Evolutionary conservation across 1,140 invertebrate genomes (phyloP), one percentile per base, ranked within the genome.

Genomic region (Tetragonula clypearis): DNA sequence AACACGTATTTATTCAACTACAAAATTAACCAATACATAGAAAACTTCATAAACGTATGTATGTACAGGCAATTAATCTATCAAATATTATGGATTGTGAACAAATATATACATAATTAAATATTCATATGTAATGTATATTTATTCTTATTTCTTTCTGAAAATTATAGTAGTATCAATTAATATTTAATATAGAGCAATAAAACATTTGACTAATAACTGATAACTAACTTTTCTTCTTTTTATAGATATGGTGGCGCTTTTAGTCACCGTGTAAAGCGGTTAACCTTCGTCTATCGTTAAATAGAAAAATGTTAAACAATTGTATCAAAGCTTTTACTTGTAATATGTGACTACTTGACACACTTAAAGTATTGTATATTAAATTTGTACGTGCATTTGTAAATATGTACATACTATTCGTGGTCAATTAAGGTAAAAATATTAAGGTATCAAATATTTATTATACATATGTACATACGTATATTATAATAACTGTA

Each of bases 401-500:
- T 79, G 56, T 79, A 79, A 84, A 84, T 84, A 84, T 84, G 82
- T 84, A 84, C 9, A 84, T 72, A 69, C 3, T 21, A 55, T 72
- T 56, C 21, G 17, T n/a, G 49, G n/a, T 84, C 26, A 79, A 79
- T 71, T 71, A 79, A 79, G 35, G 55, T 60, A 30, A 71, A 11
- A 79, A 56, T 79, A 78, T 55, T 62, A 35, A 35, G 35, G 35
- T 35, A 12, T 35, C 15, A 53, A 56, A 23, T 49, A 26, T 21
- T 0, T 17, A 71, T 83, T 66, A 30, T 17, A 6, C 15, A 66
- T 17, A 15, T n/a, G 15, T 30, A 66, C 26, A 17, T n/a, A 66
- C 21, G 21, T 62, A 62, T 1, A 2, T 62, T 62, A 56, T 21
- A 30, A 53, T 53, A 69, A 9, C 11, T n/a, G 8, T 58, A 30